Conservation (phyloP, 1,140 invertebrate species). For the Campoletis sonorensis region DNA sequence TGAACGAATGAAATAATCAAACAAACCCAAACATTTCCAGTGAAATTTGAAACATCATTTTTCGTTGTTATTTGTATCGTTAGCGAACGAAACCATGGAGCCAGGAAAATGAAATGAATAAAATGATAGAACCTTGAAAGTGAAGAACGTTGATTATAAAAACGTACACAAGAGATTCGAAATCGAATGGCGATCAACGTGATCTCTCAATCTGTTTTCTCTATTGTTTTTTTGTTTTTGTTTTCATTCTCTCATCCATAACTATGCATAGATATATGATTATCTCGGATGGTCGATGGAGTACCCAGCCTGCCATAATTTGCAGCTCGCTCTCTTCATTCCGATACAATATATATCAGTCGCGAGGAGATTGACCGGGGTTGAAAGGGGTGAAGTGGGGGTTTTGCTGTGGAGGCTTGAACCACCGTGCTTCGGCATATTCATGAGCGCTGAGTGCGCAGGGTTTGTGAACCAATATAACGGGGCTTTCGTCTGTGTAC, state of each 20-base stretch:
- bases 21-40: too few species aligned
- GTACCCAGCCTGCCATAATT: neutral
- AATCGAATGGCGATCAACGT: conserved; percentile 42
- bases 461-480: conserved; percentile 68
- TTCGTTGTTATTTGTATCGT: too few species aligned
- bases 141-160: conserved; percentile 64
- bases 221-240: neutral
- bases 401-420: conserved; percentile 54
- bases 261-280: neutral
- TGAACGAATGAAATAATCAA: too few species aligned
- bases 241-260: neutral
- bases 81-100: neutral
- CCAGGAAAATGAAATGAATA: neutral
- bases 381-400: conserved; percentile 47
- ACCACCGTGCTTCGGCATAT: conserved; percentile 69
- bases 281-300: neutral
- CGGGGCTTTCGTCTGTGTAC: conserved; percentile 47
- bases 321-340: conserved; percentile 52
- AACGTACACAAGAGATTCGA: conserved; percentile 29
- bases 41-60: too few species aligned
- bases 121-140: conserved; percentile 20
- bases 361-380: conserved; percentile 62
- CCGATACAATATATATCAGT: conserved; percentile 64
- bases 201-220: neutral
- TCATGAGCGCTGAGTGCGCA: conserved; percentile 71